Evolutionary conservation across 2,888 invertebrate species (phyloP).

Genomic region (Eumacrocentrus americanus): DNA sequence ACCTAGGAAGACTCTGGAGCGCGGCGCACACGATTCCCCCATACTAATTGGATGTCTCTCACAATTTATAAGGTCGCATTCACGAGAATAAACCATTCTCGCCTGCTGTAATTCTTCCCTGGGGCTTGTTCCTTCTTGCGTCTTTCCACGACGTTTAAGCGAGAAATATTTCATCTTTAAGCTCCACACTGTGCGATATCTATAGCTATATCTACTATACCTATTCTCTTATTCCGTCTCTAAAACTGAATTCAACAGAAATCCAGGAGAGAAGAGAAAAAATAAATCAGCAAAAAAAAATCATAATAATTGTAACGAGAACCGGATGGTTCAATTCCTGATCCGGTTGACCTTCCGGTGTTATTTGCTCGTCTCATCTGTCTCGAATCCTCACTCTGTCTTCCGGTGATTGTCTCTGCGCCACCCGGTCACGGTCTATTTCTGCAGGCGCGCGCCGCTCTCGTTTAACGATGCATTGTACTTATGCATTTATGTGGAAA

Average conservation of each 20-base stretch:
- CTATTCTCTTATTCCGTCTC: not conserved
- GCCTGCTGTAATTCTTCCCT: constrained; percentile 36
- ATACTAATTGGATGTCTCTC: constrained; percentile 44
- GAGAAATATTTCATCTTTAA: constrained; percentile 38
- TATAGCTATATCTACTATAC: constrained; percentile 11
- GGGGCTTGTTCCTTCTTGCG: constrained; percentile 25
- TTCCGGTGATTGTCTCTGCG: constrained; percentile 56
- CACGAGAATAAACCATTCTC: constrained; percentile 33
- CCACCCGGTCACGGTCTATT: constrained; percentile 53
- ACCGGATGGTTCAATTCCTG: not conserved
- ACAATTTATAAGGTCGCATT: constrained; percentile 42
- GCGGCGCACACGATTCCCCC: constrained; percentile 35
- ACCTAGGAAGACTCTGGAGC: not conserved
- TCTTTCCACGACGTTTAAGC: constrained; percentile 30
- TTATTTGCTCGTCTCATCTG: not conserved
- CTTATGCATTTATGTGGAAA: constrained; percentile 54
- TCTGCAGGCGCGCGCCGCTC: constrained; percentile 41
- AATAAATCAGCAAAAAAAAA: not conserved
- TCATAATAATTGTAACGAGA: not conserved
- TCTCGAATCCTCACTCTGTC: constrained; percentile 22
- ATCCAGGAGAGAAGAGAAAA: not conserved
- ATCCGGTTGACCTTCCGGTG: constrained; percentile 34
- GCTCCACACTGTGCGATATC: constrained; percentile 10
- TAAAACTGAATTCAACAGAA: constrained; percentile 15
- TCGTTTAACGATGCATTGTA: constrained; percentile 57